Conservation (phyloP, 2,888 invertebrate genomes). For the Tineola bisselliella region DNA sequence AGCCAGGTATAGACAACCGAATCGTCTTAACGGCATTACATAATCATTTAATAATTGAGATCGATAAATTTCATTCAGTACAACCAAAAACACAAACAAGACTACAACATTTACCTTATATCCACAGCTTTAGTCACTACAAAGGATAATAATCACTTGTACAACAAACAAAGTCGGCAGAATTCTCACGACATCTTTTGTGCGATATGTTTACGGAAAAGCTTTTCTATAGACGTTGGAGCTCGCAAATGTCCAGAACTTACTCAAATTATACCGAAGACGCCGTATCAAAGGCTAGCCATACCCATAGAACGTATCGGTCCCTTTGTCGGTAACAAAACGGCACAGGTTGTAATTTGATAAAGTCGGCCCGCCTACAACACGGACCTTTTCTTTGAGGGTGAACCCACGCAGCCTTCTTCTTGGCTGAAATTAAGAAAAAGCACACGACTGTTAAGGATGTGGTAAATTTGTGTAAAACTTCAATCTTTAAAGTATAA, state of each 20-base stretch:
- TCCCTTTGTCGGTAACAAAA: conserved; percentile 61
- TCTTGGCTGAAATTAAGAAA: neutral
- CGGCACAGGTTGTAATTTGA: conserved; percentile 66
- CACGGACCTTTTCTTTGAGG: conserved; percentile 54
- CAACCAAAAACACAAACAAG: neutral
- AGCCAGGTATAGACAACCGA: neutral
- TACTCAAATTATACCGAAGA: conserved; percentile 13
- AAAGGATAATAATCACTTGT: conserved; percentile 6
- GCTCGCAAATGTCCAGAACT: conserved; percentile 7
- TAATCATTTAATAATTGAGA: no score
- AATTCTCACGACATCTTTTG: conserved; percentile 10
- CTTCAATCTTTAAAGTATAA: neutral
- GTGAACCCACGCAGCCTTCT: conserved; percentile 54
- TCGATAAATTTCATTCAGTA: no score
- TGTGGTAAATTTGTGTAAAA: conserved; percentile 1
- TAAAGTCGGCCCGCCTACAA: conserved; percentile 63
- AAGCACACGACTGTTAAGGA: neutral
- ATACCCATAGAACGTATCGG: conserved; percentile 28
- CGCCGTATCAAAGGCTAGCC: conserved; percentile 31
- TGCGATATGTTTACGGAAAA: conserved; percentile 6
- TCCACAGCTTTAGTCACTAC: neutral
- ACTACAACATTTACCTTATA: neutral
- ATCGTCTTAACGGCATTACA: no score
- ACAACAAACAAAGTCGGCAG: neutral
- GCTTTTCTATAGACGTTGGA: conserved; percentile 1